Base-by-base conservation (phyloP, 2,113 vertebrate genomes). In the Tragelaphus scriptus region DNA sequence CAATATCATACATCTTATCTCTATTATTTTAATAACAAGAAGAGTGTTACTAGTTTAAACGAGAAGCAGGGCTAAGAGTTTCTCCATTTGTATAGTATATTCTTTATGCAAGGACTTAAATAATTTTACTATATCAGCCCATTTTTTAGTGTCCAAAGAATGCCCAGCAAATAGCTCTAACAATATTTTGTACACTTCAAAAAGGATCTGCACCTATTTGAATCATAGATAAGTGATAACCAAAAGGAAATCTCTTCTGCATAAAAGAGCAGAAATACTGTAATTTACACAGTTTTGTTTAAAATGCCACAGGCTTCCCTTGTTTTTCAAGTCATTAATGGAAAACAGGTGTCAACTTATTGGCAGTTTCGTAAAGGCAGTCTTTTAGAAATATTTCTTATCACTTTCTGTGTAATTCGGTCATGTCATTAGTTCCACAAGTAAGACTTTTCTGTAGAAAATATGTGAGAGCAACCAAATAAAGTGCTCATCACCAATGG, bases 261-360 rank as follows among this genome's bases (percentile, higher is more conserved):
- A 79, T 80, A 93, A 85, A 97, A 95, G 17, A 81, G 85, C 91
- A 90, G 44, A 93, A 92, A 85, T 79, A 65, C 28, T 92, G 25
- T 95, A 95, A 94, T 95, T 90, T 97, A 85, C 68, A 65, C 17
- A 82, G 40, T 89, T 95, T 96, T 91, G 26, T 92, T 91, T 80
- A 75, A 90, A 96, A 96, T 95, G 91, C 71, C 40, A 96, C 26
- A 44, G 23, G 49, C 87, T 95, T 82, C 26, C 21, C 51, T 97
- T 97, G 49, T 90, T 95, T 97, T 91, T 93, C 28, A 91, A 79
- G 61, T 92, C 89, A 96, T 82, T 97, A 95, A 95, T 97, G 59
- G 93, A 94, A 98, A 97, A 80, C 25, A 97, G 77, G 11, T 13
- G 94, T 85, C 92, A 94, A 90, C 51, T 96, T 97, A 90, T 85